Percentiles rank a stretch among this genome's conserved stretches.
Conservation (phyloP, 2,797 vertebrate species). For the Pseudochirops corinnae region DNA sequence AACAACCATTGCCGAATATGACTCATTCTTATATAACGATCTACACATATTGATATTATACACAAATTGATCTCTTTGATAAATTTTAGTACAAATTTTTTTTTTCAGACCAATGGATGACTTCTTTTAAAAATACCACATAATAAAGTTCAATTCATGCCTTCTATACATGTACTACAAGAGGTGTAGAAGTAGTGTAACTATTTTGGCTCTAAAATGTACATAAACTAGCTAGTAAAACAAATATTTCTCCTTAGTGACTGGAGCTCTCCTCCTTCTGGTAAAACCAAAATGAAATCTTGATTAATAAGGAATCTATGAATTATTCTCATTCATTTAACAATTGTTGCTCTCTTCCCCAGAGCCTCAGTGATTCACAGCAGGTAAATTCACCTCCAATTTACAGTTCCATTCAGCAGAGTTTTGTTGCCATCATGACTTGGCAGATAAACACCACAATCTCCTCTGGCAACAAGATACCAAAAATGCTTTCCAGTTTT, state of each 20-base stretch:
- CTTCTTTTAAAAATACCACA: background rate
- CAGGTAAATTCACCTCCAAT: background rate
- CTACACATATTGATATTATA: background rate
- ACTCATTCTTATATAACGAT: slow-evolving; percentile 36
- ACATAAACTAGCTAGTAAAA: background rate
- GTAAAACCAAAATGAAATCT: background rate
- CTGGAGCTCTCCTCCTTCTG: background rate
- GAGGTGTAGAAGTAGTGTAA: background rate
- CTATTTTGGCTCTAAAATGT: background rate
- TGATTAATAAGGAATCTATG: background rate
- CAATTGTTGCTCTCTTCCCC: background rate
- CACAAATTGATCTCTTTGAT: slow-evolving; percentile 18
- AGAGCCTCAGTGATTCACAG: background rate
- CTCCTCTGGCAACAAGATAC: background rate
- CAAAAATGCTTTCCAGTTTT: background rate
- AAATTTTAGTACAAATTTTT: slow-evolving; percentile 9
- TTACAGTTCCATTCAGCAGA: background rate
- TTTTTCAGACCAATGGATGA: too few relatives aligned
- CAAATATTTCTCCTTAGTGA: slow-evolving; percentile 31
- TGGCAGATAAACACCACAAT: background rate
- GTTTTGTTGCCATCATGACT: background rate
- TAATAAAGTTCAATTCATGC: background rate
- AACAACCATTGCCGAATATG: background rate
- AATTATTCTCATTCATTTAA: background rate
- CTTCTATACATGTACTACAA: background rate